A percentile compares a stretch with the other conserved stretches of the same genome.
phyloP scores from a whole-genome alignment of 92 coral and sea anemone genomes.

The Metridium senile region DNA sequence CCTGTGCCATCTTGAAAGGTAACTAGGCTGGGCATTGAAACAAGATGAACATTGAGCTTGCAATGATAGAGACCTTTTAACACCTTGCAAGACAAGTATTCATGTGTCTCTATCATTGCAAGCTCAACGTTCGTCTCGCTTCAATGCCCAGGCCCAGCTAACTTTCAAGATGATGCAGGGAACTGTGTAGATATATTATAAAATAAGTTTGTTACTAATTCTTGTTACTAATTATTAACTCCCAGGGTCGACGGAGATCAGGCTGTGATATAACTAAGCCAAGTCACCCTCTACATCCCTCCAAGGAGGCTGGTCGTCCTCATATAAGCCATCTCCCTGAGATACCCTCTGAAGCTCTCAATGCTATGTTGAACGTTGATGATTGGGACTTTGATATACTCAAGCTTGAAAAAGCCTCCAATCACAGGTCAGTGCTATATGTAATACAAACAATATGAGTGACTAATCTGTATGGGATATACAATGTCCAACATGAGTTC shows the following conservation, averaged over 20 bases:
- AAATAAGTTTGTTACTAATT: not conserved
- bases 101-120: no score
- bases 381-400: slow-evolving; percentile 98
- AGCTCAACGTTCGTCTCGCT: no score
- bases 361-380: slow-evolving; percentile 88
- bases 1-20: no score
- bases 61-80: no score
- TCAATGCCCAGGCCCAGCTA: no score
- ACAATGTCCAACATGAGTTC: no score
- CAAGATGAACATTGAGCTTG: no score
- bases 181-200: not conserved
- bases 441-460: no score
- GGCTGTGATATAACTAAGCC: slow-evolving; percentile 74
- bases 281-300: slow-evolving; percentile 57
- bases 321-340: slow-evolving; percentile 81
- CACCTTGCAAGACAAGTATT: no score
- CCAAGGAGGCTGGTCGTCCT: slow-evolving; percentile 56
- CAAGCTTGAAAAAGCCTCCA: slow-evolving; percentile 97
- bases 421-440: slow-evolving; percentile 94
- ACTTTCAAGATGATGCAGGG: no score
- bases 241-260: slow-evolving; percentile 85
- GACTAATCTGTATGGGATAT: no score
- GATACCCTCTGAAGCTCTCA: slow-evolving; percentile 87
- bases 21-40: no score
- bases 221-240: not conserved